phyloP scores from a whole-genome alignment of 1,140 invertebrate genomes.

The Heliconius congener region DNA sequence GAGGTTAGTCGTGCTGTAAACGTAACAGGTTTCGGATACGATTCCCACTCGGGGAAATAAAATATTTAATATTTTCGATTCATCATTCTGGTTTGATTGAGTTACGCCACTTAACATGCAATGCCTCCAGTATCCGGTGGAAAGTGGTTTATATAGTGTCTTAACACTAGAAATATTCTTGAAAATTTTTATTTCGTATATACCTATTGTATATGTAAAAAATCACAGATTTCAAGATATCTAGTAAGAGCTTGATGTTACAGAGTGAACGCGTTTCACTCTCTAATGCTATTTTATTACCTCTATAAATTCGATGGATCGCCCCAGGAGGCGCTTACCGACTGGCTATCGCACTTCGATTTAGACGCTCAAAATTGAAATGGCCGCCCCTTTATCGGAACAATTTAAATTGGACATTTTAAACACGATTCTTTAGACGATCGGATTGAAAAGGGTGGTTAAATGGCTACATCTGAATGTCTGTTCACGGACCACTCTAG shows the following conservation, averaged over 20 bases:
- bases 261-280: slow-evolving; percentile 42
- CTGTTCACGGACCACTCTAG: background rate
- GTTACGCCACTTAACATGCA: too few relatives aligned
- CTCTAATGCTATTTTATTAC: slow-evolving; percentile 73
- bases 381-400: slow-evolving; percentile 63
- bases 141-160: too few relatives aligned
- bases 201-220: background rate
- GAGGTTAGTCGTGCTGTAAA: too few relatives aligned
- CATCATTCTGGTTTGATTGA: too few relatives aligned
- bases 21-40: too few relatives aligned
- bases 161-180: too few relatives aligned
- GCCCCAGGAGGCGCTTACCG: slow-evolving; percentile 64
- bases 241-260: background rate
- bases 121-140: too few relatives aligned
- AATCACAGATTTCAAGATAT: background rate
- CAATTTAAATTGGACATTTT: slow-evolving; percentile 71
- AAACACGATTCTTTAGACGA: slow-evolving; percentile 57
- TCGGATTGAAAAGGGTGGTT: slow-evolving; percentile 26
- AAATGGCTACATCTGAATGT: slow-evolving; percentile 26
- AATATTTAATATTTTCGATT: too few relatives aligned
- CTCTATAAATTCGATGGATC: slow-evolving; percentile 73
- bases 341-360: slow-evolving; percentile 70
- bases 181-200: too few relatives aligned
- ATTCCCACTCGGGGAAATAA: too few relatives aligned
- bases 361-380: slow-evolving; percentile 75